These are phyloP conservation scores for Muntiacus reevesi DNA, from an alignment of 2,113 vertebrate genomes.

Conservation along the genomic window DNA sequence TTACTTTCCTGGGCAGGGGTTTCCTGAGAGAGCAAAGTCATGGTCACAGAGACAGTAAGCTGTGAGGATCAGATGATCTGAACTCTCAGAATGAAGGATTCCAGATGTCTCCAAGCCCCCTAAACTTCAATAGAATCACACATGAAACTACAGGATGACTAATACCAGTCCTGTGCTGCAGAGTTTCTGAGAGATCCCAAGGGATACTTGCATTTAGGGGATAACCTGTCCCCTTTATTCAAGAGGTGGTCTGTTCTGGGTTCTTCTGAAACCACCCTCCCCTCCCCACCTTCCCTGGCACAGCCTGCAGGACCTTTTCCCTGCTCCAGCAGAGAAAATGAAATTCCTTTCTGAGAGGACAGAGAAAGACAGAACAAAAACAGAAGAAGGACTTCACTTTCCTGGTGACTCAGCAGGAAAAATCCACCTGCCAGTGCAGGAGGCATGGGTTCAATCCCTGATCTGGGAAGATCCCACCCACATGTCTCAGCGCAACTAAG, in stretches of 20 bases:
- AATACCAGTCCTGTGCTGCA: rapidly evolving
- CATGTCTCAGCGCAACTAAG: not conserved
- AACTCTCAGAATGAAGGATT: not conserved
- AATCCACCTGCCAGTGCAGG: not conserved
- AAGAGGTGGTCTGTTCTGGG: not conserved
- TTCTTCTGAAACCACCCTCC: not conserved
- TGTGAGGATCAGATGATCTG: not conserved
- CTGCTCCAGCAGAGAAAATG: not conserved
- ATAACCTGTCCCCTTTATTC: not conserved
- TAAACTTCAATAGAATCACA: not conserved
- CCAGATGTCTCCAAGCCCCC: not conserved
- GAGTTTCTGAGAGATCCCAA: not conserved
- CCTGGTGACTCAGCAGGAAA: not conserved
- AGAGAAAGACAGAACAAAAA: not conserved
- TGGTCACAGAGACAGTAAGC: not conserved
- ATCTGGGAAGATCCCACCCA: not conserved
- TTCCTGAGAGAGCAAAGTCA: not conserved
- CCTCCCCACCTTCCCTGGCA: not conserved
- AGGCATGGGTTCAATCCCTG: not conserved
- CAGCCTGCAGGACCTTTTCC: not conserved
- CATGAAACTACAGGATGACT: not conserved
- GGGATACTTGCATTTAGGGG: not conserved
- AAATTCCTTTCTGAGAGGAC: not conserved
- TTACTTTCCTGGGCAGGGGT: not conserved
- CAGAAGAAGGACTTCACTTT: not conserved